Evolutionary conservation across 2,888 invertebrate genomes (phyloP).

Genomic region (Druceiella hillmani): DNA sequence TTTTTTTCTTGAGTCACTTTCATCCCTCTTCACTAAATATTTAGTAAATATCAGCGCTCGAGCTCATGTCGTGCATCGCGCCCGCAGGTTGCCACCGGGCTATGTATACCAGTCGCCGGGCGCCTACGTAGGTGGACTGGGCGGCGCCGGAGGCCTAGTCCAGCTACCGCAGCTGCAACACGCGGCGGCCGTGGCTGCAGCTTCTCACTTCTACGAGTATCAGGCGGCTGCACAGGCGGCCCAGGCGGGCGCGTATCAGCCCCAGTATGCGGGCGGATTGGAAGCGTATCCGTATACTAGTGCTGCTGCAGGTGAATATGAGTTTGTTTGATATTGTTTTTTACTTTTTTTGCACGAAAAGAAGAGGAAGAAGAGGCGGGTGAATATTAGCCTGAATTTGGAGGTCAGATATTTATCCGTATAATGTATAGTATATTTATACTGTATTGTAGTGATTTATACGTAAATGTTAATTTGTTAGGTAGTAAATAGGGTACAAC

Average conservation of each 20-base stretch:
- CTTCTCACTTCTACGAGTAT: constrained; percentile 77
- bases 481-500: no score
- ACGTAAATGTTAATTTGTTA: no score
- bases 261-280: constrained; percentile 69
- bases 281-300: constrained; percentile 68
- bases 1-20: no score
- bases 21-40: no score
- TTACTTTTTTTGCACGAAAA: constrained; percentile 3
- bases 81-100: constrained; percentile 51
- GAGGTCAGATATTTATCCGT: no score
- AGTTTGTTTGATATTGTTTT: constrained; percentile 25
- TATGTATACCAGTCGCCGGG: constrained; percentile 72
- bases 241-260: constrained; percentile 63
- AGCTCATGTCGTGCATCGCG: constrained; percentile 20
- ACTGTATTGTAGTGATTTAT: no score
- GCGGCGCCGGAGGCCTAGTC: constrained; percentile 63
- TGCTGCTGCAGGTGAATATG: constrained; percentile 61
- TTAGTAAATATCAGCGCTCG: no score
- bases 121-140: constrained; percentile 43
- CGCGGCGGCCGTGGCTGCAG: constrained; percentile 72
- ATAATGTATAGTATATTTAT: no score
- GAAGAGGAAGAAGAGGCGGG: no score
- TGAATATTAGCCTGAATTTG: no score
- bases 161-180: constrained; percentile 66
- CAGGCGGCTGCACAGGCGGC: constrained; percentile 73